Percentiles rank a stretch among this genome's conserved stretches.
Conservation (phyloP, 1,140 invertebrate genomes). For the Bathynomus jamesi region DNA sequence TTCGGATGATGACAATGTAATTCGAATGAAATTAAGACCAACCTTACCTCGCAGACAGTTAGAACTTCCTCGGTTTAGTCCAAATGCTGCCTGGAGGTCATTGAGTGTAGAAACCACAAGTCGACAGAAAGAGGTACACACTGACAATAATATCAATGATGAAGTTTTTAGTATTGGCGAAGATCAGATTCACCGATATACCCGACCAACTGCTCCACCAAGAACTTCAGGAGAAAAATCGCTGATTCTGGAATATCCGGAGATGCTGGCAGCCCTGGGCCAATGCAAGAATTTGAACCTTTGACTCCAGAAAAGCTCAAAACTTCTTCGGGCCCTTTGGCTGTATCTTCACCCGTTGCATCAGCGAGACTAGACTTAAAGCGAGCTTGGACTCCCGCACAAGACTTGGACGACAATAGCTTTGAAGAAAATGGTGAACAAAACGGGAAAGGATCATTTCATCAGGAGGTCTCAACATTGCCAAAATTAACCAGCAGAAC, state of each 20-base stretch:
- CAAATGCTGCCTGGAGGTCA: constrained; percentile 69
- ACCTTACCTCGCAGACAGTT: constrained; percentile 61
- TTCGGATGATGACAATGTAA: background rate
- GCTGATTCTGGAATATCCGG: constrained; percentile 72
- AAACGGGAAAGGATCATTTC: background rate
- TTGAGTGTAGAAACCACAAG: constrained; percentile 44
- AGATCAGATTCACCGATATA: constrained; percentile 49
- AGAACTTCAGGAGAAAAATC: constrained; percentile 53
- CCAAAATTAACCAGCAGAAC: constrained; percentile 56
- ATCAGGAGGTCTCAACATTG: constrained; percentile 35
- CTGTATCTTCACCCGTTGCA: constrained; percentile 39
- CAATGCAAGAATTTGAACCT: constrained; percentile 37
- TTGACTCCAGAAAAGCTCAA: constrained; percentile 20
- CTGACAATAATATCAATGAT: constrained; percentile 36
- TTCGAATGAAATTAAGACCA: constrained; percentile 12
- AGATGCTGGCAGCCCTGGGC: constrained; percentile 52
- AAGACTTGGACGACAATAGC: constrained; percentile 60
- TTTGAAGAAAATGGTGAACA: constrained; percentile 55
- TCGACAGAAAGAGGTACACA: constrained; percentile 11
- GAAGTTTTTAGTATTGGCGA: constrained; percentile 44
- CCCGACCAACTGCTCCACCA: constrained; percentile 49
- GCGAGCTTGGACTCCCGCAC: constrained; percentile 64
- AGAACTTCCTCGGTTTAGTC: constrained; percentile 67
- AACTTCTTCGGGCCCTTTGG: constrained; percentile 33
- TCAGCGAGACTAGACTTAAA: constrained; percentile 21